These are phyloP conservation scores for Excalfactoria chinensis DNA, from an alignment of 2,113 vertebrate species.

Conservation along the genomic window DNA sequence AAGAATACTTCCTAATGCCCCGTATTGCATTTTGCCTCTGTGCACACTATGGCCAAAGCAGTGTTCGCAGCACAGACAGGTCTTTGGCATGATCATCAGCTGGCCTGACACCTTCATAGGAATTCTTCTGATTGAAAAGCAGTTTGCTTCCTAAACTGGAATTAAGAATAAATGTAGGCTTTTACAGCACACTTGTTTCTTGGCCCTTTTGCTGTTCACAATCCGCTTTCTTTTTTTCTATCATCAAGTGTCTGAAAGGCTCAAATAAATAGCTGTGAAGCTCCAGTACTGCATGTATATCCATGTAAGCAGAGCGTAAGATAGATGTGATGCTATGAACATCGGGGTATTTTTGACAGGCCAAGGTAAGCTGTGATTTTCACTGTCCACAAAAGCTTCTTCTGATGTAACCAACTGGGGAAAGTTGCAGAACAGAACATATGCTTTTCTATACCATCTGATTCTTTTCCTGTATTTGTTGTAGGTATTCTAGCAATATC, in stretches of 20 bases:
- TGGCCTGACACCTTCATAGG: neutral
- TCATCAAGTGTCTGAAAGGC: neutral
- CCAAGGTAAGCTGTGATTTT: neutral
- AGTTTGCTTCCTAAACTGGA: neutral
- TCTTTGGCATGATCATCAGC: neutral
- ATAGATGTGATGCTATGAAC: neutral
- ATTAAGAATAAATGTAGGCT: neutral
- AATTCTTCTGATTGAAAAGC: neutral
- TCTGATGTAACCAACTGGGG: neutral
- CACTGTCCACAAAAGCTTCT: neutral
- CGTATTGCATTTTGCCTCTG: neutral
- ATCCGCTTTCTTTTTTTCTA: neutral
- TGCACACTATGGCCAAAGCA: accelerated
- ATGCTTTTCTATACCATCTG: neutral
- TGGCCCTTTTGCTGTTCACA: neutral
- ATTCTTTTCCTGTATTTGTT: neutral
- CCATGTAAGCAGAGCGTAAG: neutral
- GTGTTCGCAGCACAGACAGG: accelerated
- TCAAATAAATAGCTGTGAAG: neutral
- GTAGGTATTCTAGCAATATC: neutral
- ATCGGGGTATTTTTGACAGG: neutral
- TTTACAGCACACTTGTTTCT: neutral
- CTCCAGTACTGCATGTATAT: neutral
- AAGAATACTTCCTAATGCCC: neutral
- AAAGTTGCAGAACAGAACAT: neutral